Percentiles rank a stretch among this genome's conserved stretches.
Evolutionary conservation across 2,888 invertebrate genomes (phyloP).

Genomic region (Aphodius sticticus): DNA sequence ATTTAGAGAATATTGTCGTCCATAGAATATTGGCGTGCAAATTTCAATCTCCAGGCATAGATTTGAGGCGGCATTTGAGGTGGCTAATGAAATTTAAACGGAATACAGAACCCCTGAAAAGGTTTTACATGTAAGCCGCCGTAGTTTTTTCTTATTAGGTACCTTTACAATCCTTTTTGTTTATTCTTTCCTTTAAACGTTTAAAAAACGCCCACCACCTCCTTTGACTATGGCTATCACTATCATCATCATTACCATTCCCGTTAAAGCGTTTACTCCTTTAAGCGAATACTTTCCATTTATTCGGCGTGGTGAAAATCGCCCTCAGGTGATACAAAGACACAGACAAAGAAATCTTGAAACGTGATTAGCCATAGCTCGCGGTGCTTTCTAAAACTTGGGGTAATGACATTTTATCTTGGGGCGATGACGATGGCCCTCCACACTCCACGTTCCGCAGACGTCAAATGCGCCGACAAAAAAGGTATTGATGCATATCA

Average conservation of each 20-base stretch:
- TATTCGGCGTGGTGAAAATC: background rate
- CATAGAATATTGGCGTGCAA: too few relatives aligned
- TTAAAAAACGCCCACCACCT: too few relatives aligned
- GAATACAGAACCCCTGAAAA: too few relatives aligned
- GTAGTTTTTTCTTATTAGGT: too few relatives aligned
- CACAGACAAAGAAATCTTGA: background rate
- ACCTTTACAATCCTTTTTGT: too few relatives aligned
- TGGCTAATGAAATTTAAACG: too few relatives aligned
- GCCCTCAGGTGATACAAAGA: background rate
- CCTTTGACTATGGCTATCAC: background rate
- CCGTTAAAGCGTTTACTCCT: background rate
- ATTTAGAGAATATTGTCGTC: too few relatives aligned
- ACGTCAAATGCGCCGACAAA: conserved; percentile 42
- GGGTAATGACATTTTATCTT: background rate
- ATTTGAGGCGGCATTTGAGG: too few relatives aligned
- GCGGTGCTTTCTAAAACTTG: background rate
- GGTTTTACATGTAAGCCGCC: too few relatives aligned
- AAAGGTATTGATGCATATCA: conserved; percentile 43
- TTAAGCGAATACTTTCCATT: background rate
- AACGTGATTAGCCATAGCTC: background rate
- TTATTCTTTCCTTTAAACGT: too few relatives aligned
- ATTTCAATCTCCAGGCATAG: too few relatives aligned
- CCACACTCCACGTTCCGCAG: background rate
- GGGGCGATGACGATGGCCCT: conserved; percentile 4
- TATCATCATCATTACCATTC: background rate